Base-by-base conservation (phyloP, 2,113 vertebrate genomes). In the Thunnus maccoyii region DNA sequence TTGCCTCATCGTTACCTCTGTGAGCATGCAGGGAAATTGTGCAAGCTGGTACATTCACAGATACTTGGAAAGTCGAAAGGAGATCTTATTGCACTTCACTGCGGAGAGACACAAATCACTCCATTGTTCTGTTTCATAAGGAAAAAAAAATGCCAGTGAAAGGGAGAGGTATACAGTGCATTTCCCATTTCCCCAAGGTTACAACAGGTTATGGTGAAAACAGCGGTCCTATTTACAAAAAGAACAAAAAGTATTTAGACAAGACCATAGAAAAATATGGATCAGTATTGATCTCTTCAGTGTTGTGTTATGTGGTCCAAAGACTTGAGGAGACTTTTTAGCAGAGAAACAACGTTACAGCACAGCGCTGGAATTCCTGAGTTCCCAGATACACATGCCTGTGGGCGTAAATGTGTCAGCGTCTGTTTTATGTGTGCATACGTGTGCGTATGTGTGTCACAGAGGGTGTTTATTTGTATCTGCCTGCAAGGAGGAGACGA, bases 361-460 rank as follows among this genome's bases (percentile, higher is more conserved):
- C 72, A 41, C 36, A 72, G 85, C 67, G 16, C n/a, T 88, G 87
- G 72, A 92, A 92, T 94, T 91, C 86, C 88, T 84, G 76, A 86
- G 84, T 86, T 88, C 85, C 88, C 87, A 87, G 73, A 89, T 88
- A 88, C 85, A 88, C 88, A 90, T 78, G 92, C 89, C 93, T 89
- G 79, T 86, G 87, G 92, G 91, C 82, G 67, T 88, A 85, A 91
- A 91, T 92, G 90, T 91, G 91, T 92, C 86, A 89, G 90, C 85
- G 85, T 89, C 84, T 93, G 88, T 88, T 91, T 89, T 85, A 78
- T 91, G 84, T 83, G 83, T 69, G 86, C 76, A 76, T 84, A 50
- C 80, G 65, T 86, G 77, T 85, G 76, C 17, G 72, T 80, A 76
- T 90, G 86, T 71, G 87, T 91, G 88, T 78, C 87, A 84, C 80